These are phyloP conservation scores for Pygoscelis adeliae DNA, from an alignment of 2,113 vertebrate genomes.

Conservation along the genomic window DNA sequence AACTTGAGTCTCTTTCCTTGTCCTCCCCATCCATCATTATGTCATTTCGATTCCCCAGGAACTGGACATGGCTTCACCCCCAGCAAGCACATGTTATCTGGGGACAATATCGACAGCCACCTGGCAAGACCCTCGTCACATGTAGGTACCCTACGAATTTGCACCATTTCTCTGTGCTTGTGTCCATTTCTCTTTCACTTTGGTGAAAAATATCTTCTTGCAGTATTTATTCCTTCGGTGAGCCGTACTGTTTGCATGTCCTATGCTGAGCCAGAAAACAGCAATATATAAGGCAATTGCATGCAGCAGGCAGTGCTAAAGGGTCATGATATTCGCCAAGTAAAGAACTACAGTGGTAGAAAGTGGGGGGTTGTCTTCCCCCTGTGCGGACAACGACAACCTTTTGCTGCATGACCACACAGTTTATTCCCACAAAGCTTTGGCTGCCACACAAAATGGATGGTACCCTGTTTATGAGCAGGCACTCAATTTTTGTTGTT, in stretches of 20 bases:
- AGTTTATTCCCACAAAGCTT: not conserved
- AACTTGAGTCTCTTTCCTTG: not conserved
- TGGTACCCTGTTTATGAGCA: not conserved
- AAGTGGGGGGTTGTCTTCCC: not conserved
- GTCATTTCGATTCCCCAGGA: not conserved
- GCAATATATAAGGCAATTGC: not conserved
- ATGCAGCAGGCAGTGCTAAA: not conserved
- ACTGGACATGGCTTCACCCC: not conserved
- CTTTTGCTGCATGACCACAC: rapidly evolving
- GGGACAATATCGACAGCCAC: not conserved
- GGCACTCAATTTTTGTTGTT: not conserved
- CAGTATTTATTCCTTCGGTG: not conserved
- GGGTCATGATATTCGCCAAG: rapidly evolving
- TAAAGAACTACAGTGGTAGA: not conserved
- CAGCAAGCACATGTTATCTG: not conserved
- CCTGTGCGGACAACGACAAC: not conserved
- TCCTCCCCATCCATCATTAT: not conserved
- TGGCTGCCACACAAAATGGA: rapidly evolving
- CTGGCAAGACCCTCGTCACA: rapidly evolving
- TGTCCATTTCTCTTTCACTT: not conserved
- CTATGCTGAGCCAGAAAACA: not conserved
- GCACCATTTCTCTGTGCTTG: not conserved
- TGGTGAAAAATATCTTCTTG: not conserved
- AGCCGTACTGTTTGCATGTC: rapidly evolving
- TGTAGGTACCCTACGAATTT: not conserved